Evolutionary conservation across 2,113 vertebrate species (phyloP), one percentile per base, ranked within the genome.

Genomic region (Cyprinodon tularosa): DNA sequence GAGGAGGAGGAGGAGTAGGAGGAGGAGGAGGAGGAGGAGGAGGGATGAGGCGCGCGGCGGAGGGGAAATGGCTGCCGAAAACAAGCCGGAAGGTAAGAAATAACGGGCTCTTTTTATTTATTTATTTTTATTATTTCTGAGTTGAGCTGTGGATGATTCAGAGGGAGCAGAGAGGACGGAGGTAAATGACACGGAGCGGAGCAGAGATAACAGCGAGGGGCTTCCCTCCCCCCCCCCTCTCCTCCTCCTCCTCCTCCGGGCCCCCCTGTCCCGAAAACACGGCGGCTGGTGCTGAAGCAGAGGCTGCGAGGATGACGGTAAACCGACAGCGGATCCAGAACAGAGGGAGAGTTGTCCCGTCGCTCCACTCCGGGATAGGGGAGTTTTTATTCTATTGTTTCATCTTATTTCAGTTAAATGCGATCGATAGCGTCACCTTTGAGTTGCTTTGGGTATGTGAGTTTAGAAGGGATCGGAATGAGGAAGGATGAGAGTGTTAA

Each of bases 41-140:
- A 97, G 96, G 96, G 92, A 97, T 96, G 96, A 96, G 96, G 96
- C 96, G 96, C 95, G 95, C 96, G 95, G 96, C 95, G 95, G 96
- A 97, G 96, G 96, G 96, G 96, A 97, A 97, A 97, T 97, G 96
- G 96, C 96, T 97, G 96, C 96, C 96, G 96, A 97, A 96, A 97
- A 97, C 96, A 97, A 97, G 96, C 96, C 96, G 96, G 96, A 97
- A 97, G 96, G 96, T 97, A 96, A 96, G 96, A 83, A 90, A 87
- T 90, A 89, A 87, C 38, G 86, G 45, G 60, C 76, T 86, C 80
- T 84, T 84, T 89, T 84, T 65, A 38, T 38, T 1, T 37, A 17
- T 53, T 53, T 53, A 17, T 53, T 53, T 17, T 7, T 57, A 37
- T 62, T 15, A 14, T 62, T 62, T 38, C 36, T 14, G 13, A 57